Evolutionary conservation across 2,888 invertebrate species (phyloP).

Genomic region (Crematogaster levior): DNA sequence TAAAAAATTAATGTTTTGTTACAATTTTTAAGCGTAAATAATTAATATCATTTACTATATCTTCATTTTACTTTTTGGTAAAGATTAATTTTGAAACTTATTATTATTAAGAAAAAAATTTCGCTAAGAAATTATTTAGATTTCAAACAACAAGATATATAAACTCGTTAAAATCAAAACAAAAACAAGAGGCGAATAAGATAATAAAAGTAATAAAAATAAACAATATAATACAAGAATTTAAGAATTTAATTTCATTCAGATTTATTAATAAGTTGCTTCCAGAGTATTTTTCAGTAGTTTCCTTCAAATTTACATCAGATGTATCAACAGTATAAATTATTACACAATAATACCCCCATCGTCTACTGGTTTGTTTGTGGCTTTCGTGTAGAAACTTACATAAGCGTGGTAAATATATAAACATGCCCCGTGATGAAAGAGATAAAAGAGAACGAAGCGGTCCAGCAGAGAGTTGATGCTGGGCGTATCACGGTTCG

Average conservation of each 20-base stretch:
- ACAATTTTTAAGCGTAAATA: background rate
- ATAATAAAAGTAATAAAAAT: no score
- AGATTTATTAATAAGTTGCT: background rate
- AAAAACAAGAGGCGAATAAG: no score
- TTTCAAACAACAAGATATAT: no score
- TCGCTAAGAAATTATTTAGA: background rate
- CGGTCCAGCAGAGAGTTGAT: conserved; percentile 19
- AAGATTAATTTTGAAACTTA: background rate
- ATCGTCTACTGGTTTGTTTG: background rate
- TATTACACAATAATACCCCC: conserved; percentile 15
- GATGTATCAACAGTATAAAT: background rate
- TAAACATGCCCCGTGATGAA: conserved; percentile 10
- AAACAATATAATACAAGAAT: no score
- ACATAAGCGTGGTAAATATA: conserved; percentile 2
- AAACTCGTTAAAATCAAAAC: no score
- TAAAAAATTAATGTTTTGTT: background rate
- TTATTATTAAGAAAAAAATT: background rate
- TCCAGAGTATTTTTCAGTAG: background rate
- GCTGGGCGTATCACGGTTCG: conserved; percentile 28
- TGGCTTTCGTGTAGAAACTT: background rate
- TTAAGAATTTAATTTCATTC: background rate
- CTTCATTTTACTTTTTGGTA: background rate
- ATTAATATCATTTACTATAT: background rate
- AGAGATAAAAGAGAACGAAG: conserved; percentile 32
- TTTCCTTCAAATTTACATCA: background rate